Base-by-base conservation (phyloP, 2,113 vertebrate species). In the Parotia lawesii region DNA sequence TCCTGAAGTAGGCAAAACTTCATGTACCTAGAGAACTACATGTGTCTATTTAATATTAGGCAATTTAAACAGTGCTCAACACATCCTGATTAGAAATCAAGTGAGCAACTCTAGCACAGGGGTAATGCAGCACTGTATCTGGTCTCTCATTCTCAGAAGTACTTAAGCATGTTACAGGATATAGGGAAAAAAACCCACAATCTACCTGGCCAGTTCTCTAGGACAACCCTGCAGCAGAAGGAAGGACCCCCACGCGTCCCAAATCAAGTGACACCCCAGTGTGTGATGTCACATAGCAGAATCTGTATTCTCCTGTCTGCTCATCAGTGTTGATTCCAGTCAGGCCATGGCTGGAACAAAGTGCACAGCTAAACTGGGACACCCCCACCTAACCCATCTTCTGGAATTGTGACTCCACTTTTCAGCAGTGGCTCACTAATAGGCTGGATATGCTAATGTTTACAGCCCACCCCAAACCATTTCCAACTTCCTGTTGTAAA, bases 161-260 rank as follows among this genome's bases (percentile, higher is more conserved):
- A 74, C 12, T 84, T 66, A 33, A 51, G 51, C 25, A 44, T 13
- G 5, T 75, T 57, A 91, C 20, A 51, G 45, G 42, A 42, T 31
- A 67, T 0, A 53, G 47, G 31, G 13, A n/a, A 78, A 65, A 86
- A 47, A 8, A 0, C 33, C 0, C 33, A 62, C 10, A 48, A 2
- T 25, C 54, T 72, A 31, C 15, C 50, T 40, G 28, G 15, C 22
- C 53, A 18, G 10, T 33, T 78, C 45, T 65, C 50, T 37, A 61
- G 45, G 33, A 53, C 28, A 37, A 23, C 8, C 25, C 40, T 70
- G 44, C 33, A 74, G 13, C 2, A 37, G 66, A 35, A 74, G 51
- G 40, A 31, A 74, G 45, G 33, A 45, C 11, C 10, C 31, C 56
- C 42, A 20, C 8, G 9, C 6, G 17, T 78, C 57, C 56, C 29